Conservation (phyloP, 2,888 invertebrate genomes). For the Euzetes globulus region DNA sequence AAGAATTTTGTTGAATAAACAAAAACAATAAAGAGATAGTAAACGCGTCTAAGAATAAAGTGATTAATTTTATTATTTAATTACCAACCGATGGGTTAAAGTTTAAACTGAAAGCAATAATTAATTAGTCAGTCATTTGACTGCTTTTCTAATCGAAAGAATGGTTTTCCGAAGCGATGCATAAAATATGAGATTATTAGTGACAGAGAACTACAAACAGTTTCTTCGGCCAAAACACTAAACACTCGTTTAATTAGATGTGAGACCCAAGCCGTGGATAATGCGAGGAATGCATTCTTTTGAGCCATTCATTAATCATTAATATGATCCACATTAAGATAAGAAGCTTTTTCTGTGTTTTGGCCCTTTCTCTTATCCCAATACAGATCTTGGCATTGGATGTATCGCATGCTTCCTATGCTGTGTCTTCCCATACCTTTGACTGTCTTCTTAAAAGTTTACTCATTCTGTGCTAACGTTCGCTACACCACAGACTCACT, state of each 20-base stretch:
- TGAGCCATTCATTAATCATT: constrained; percentile 22
- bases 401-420: constrained; percentile 18
- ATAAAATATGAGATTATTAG: constrained; percentile 3
- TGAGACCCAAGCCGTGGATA: constrained; percentile 5
- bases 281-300: not conserved
- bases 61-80: not conserved
- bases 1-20: constrained; percentile 2
- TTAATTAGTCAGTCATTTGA: constrained; percentile 6
- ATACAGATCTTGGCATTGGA: constrained; percentile 6
- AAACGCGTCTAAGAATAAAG: not conserved
- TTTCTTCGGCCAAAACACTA: not conserved
- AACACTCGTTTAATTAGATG: not conserved
- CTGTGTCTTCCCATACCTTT: not conserved
- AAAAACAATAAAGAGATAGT: not conserved
- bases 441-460: not conserved
- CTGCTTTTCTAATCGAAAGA: not conserved
- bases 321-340: constrained; percentile 15
- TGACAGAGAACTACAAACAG: not conserved
- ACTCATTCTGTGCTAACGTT: not conserved
- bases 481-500: constrained; percentile 11
- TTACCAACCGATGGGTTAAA: not conserved
- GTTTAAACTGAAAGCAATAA: not conserved
- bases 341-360: not conserved
- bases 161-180: not conserved
- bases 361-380: not conserved